These are phyloP conservation scores for Uloborus plumipes DNA, from an alignment of 2,888 invertebrate species.

Conservation along the genomic window DNA sequence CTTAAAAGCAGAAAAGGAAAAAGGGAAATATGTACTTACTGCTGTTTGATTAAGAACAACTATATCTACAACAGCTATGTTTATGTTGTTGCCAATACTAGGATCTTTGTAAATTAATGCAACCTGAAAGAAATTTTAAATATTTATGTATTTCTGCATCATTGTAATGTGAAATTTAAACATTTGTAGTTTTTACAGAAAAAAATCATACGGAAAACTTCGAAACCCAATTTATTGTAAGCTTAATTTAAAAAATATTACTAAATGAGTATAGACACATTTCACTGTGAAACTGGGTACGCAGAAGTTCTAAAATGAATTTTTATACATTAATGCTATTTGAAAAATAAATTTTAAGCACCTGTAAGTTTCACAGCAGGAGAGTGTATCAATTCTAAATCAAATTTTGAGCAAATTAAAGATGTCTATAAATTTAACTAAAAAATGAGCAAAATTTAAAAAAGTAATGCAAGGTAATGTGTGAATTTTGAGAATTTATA, in stretches of 20 bases:
- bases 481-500: too few species aligned
- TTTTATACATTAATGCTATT: too few species aligned
- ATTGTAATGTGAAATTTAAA: neutral
- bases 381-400: too few species aligned
- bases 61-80: conserved; percentile 83
- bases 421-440: too few species aligned
- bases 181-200: neutral
- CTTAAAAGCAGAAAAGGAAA: neutral
- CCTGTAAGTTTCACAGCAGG: too few species aligned
- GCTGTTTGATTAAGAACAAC: conserved; percentile 72
- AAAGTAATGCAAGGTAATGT: too few species aligned
- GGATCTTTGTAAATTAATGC: conserved; percentile 84
- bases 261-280: neutral
- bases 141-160: neutral
- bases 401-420: too few species aligned
- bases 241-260: neutral
- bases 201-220: neutral
- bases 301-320: too few species aligned
- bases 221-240: neutral
- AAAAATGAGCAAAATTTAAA: too few species aligned
- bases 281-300: too few species aligned
- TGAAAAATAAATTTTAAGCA: too few species aligned
- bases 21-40: conserved; percentile 68
- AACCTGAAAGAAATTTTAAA: conserved; percentile 74
- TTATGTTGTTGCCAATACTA: conserved; percentile 86